Evolutionary conservation across 1,140 invertebrate genomes (phyloP).

Genomic region (Musca vetustissima): DNA sequence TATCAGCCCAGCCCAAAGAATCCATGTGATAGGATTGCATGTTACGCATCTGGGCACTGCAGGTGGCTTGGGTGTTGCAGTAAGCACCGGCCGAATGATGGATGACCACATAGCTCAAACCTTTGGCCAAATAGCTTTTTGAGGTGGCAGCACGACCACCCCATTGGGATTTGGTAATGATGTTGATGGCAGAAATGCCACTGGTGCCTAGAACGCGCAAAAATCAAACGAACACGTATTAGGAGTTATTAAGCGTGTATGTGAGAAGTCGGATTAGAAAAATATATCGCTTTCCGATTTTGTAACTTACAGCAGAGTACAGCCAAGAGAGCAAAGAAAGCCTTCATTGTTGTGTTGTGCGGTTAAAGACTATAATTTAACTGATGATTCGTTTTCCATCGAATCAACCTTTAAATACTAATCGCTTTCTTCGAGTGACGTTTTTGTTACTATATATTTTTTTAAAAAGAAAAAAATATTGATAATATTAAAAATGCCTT

Average conservation of each 20-base stretch:
- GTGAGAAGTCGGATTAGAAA: too few species aligned
- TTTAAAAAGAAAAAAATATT: too few species aligned
- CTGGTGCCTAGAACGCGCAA: neutral
- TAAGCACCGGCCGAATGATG: conserved; percentile 68
- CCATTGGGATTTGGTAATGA: conserved; percentile 62
- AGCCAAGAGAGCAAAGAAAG: neutral
- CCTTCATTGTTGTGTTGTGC: neutral
- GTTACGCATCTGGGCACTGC: conserved; percentile 56
- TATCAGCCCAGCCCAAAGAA: conserved; percentile 65
- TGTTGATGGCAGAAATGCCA: conserved; percentile 17
- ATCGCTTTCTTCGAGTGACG: neutral
- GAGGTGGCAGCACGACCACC: conserved; percentile 58
- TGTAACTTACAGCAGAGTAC: neutral
- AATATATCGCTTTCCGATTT: too few species aligned
- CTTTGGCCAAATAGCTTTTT: conserved; percentile 55
- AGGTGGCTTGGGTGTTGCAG: conserved; percentile 53
- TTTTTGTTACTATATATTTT: too few species aligned
- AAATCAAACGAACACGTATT: conserved; percentile 29
- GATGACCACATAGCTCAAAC: conserved; percentile 70
- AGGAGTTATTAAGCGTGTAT: too few species aligned
- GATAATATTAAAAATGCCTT: too few species aligned
- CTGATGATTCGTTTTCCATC: too few species aligned
- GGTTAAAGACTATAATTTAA: too few species aligned
- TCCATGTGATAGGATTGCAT: conserved; percentile 63
- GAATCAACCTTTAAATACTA: neutral